Conservation (phyloP, 2,888 invertebrate genomes). For the Epistrophe grossulariae region DNA sequence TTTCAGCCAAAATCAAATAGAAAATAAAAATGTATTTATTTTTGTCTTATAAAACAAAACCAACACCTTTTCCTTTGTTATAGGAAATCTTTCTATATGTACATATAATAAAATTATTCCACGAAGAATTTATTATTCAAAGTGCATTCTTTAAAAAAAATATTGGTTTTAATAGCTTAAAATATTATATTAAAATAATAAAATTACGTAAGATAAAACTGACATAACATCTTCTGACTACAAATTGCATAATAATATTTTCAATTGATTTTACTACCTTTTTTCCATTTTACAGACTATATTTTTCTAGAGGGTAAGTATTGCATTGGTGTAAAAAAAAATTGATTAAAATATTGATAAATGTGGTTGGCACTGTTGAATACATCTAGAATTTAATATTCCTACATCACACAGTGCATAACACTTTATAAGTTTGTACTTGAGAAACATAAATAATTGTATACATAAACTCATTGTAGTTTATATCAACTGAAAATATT, state of each 20-base stretch:
- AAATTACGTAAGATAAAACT: background rate
- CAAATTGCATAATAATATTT: background rate
- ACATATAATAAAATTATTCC: background rate
- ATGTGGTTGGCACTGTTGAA: background rate
- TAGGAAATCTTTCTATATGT: background rate
- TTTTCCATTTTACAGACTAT: background rate
- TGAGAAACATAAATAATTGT: too few species aligned
- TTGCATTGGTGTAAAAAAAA: background rate
- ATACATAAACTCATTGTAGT: too few species aligned
- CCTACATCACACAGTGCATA: too few species aligned
- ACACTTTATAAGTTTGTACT: too few species aligned
- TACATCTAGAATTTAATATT: too few species aligned
- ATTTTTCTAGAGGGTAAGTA: background rate
- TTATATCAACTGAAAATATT: too few species aligned
- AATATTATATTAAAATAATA: background rate
- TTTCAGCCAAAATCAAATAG: background rate
- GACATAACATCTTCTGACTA: conserved; percentile 2
- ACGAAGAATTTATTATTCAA: conserved; percentile 13
- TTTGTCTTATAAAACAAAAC: background rate
- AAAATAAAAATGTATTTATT: background rate
- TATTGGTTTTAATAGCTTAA: conserved; percentile 1
- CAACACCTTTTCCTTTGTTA: conserved; percentile 5
- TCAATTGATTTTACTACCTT: background rate
- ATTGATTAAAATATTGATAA: background rate
- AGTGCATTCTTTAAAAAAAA: background rate